These are phyloP conservation scores for Holocentrus rufus DNA, from an alignment of 2,797 vertebrate genomes.

Conservation along the genomic window DNA sequence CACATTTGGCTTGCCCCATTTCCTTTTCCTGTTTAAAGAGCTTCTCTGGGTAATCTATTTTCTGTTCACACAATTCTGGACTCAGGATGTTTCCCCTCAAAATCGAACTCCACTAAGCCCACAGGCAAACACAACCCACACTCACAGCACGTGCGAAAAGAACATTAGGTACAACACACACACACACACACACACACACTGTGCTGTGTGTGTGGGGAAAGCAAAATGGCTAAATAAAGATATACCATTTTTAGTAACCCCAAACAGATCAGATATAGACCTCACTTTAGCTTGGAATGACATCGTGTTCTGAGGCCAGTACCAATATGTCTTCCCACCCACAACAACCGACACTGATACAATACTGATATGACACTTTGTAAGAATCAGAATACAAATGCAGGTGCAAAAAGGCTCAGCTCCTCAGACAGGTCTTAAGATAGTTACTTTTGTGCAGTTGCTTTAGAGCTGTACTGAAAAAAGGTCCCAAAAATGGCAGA, in stretches of 20 bases:
- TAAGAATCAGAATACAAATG: too few species aligned
- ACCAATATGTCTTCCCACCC: too few species aligned
- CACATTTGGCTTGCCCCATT: conserved; percentile 68
- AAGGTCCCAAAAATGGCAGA: too few species aligned
- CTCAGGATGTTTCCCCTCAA: conserved; percentile 73
- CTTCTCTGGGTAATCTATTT: conserved; percentile 73
- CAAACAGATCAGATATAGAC: conserved; percentile 9
- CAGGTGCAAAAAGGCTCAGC: too few species aligned
- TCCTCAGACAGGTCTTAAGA: too few species aligned
- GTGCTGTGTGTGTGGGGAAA: too few species aligned
- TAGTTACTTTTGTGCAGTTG: too few species aligned
- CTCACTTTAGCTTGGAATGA: too few species aligned
- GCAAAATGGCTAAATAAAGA: conserved; percentile 35
- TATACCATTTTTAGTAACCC: not conserved
- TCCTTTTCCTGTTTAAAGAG: conserved; percentile 79
- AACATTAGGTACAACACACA: conserved; percentile 23
- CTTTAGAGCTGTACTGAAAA: too few species aligned
- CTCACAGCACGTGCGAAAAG: conserved; percentile 33
- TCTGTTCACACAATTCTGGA: conserved; percentile 68
- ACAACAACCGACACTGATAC: too few species aligned
- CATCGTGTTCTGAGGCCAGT: too few species aligned
- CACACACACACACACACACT: not conserved
- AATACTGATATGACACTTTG: too few species aligned
- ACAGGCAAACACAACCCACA: conserved; percentile 47
- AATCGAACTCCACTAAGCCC: conserved; percentile 29